phyloP scores from a whole-genome alignment of 2,888 invertebrate species.

The Hofmannophila pseudospretella region DNA sequence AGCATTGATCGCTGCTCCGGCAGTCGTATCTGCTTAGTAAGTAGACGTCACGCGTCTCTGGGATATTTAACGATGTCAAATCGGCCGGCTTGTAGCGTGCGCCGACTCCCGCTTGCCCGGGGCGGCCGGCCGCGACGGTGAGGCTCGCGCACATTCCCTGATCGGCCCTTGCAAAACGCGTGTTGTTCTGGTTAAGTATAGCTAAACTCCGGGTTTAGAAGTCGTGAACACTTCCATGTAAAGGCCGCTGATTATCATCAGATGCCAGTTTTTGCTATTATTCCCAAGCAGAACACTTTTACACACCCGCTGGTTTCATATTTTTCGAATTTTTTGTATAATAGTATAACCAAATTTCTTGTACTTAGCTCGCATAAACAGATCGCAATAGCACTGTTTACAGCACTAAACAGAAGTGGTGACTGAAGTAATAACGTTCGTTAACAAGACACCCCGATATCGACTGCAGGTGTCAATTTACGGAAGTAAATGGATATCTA shows the following conservation, averaged over 20 bases:
- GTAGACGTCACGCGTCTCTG: conserved; percentile 26
- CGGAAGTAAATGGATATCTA: conserved; percentile 23
- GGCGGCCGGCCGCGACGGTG: conserved; percentile 37
- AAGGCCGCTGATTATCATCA: conserved; percentile 25
- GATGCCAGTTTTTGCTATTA: conserved; percentile 27
- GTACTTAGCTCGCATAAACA: too few species aligned
- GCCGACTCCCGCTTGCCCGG: conserved; percentile 37
- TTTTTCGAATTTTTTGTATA: too few species aligned
- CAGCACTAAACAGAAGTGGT: background rate
- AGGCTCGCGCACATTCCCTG: conserved; percentile 39
- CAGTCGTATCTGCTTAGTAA: conserved; percentile 37
- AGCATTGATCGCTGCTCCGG: conserved; percentile 42
- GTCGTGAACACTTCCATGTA: background rate
- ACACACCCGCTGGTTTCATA: too few species aligned
- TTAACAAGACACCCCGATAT: conserved; percentile 15
- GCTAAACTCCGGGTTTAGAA: conserved; percentile 34
- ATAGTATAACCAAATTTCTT: too few species aligned
- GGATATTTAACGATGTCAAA: conserved; percentile 29
- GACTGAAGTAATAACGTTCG: conserved; percentile 2
- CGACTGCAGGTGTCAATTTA: conserved; percentile 32
- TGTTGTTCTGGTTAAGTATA: conserved; percentile 22
- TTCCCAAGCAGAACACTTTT: too few species aligned
- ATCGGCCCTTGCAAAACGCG: conserved; percentile 31
- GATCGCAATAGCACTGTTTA: conserved; percentile 1
- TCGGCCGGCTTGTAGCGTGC: conserved; percentile 36